Base-by-base conservation (phyloP, 2,888 invertebrate genomes). In the Rhamnusium bicolor region DNA sequence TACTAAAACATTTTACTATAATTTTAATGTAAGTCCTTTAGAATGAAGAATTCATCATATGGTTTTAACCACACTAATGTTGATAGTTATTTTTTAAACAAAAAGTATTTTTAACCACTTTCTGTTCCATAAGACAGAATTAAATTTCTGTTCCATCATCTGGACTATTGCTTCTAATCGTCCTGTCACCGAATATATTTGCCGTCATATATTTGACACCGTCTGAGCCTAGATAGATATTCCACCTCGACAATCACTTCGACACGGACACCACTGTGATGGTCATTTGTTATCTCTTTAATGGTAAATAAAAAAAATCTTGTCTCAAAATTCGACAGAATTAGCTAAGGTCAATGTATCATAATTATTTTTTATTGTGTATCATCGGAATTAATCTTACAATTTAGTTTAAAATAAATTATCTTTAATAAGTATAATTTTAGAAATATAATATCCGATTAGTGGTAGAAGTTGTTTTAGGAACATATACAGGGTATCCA, bases 181-280 rank as follows among this genome's bases (percentile, higher is more conserved):
- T 70, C 63, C 76, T 74, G 76, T 76, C 76, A 76, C 76, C 76
- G 67, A 58, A 67, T 66, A 72, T 69, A 70, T 69, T 69, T 72
- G 69, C 47, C 74, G 32, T 76, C 74, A 76, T 76, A 74, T 74
- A 76, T 76, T 76, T 76, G 76, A 76, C 76, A 74, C 51, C 63
- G 49, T n/a, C 61, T 61, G 21, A 61, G 19, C 46, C 10, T 46
- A 46, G 61, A 12, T 49, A 63, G 63, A 63, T 51, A 19, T 62
- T 46, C 61, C 47, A 47, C 14, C 32, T 18, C 61, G 46, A 62
- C 47, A 46, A 62, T 62, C 61, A 7, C 7, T 47, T 46, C 24
- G 47, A 62, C 63, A 49, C 54, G 63, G 51, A 63, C 67, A 67
- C 67, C 67, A 67, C 56, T 58, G 68, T 47, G 68, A 68, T 47